A percentile compares a stretch with the other conserved stretches of the same genome.
Evolutionary conservation across 1,140 invertebrate species (phyloP).

Genomic region (Limonius californicus): DNA sequence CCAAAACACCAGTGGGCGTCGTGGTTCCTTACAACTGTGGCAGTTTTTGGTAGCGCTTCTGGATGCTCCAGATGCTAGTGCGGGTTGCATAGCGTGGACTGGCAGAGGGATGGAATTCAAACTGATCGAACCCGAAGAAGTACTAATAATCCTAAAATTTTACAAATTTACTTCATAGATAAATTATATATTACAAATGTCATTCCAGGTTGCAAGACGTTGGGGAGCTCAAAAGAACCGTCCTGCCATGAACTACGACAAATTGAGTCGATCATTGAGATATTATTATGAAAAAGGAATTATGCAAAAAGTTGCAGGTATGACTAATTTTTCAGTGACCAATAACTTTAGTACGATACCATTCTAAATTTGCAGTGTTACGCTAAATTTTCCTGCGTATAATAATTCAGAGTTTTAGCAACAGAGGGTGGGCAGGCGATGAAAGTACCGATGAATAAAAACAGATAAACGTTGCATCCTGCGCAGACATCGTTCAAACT

Average conservation of each 20-base stretch:
- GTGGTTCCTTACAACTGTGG: constrained; percentile 89
- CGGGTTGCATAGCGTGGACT: constrained; percentile 93
- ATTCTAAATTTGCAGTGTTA: no score
- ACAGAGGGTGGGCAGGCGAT: no score
- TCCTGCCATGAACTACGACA: constrained; percentile 97
- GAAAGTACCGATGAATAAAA: no score
- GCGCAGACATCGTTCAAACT: no score
- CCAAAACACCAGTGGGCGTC: constrained; percentile 46
- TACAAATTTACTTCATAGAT: background rate
- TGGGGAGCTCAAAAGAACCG: constrained; percentile 86
- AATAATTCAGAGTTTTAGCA: no score
- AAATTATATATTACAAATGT: background rate
- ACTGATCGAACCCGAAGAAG: constrained; percentile 91
- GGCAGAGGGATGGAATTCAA: constrained; percentile 93
- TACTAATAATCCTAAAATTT: constrained; percentile 39
- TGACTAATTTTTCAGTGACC: no score
- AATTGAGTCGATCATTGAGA: constrained; percentile 83
- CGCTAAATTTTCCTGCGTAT: no score
- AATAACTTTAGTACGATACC: no score
- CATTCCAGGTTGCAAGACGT: constrained; percentile 67
- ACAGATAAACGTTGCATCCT: no score
- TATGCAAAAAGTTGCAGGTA: constrained; percentile 95
- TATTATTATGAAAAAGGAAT: constrained; percentile 98
- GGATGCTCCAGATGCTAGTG: constrained; percentile 75
- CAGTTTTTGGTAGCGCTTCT: constrained; percentile 89